Base-by-base conservation (phyloP, 64 coral and sea anemone species). In the Orbicella faveolata region DNA sequence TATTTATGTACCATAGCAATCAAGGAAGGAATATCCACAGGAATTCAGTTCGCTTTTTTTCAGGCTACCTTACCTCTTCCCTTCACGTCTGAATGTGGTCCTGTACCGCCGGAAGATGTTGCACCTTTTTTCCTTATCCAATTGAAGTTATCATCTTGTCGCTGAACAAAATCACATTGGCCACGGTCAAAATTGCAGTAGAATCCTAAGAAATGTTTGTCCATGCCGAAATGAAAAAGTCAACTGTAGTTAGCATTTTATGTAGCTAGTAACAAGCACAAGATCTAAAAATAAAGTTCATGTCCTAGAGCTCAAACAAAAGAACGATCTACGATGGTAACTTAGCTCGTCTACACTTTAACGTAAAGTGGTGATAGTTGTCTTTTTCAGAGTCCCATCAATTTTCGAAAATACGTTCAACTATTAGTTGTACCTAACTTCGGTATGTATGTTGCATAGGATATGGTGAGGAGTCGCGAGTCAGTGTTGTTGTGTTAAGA, bases 161-260 rank as follows among this genome's bases (percentile, higher is more conserved):
- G 39, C 84, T 99, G 94, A 52, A 36, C 65, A 94, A 94, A 99
- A 23, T 72, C 90, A 62, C 97, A 99, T 64, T 88, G 73, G 52
- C 37, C 70, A 48, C 62, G 65, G 30, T 99, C 97, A 85, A 99
- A 99, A 89, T 95, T 99, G 75, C 97, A 99, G 64, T 52, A 85
- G 16, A 85, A 85, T 52, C 63, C 82, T 85, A 41, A 39, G 19
- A 63, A 4, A 67, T 20, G 7, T 23, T 20, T 70, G 25, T 21
- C 18, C 6, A 67, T 11, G 21, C 9, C 30, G 30, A 25, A 26
- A 11, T 25, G n/a, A 10, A 70, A 26, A 70, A 33, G 6, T 10
- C 25, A n/a, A n/a, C 67, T 18, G 10, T 70, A 9, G 67, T 26
- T 6, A 21, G 64, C 30, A 30, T 30, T 30, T 10, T 6, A 21